Percentiles rank a stretch among this genome's conserved stretches.
Conservation (phyloP, 1,140 invertebrate species). For the Scaptomyza graminum region DNA sequence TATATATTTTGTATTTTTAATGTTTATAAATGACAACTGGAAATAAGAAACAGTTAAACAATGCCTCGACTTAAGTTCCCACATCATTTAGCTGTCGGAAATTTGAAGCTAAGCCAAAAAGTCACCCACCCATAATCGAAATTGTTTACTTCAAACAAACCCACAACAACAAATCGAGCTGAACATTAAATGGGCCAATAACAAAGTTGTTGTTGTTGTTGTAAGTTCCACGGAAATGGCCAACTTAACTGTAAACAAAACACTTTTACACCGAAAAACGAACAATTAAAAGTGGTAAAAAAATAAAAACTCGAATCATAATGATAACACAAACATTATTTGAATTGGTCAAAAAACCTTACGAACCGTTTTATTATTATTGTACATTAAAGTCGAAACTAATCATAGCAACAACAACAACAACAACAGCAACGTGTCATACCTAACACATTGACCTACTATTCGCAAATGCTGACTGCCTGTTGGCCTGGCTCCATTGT, state of each 20-base stretch:
- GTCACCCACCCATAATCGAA: background rate
- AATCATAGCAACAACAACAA: constrained; percentile 59
- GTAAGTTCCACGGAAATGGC: constrained; percentile 63
- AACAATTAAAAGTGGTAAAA: background rate
- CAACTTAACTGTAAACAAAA: constrained; percentile 34
- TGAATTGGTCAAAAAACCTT: background rate
- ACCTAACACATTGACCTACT: constrained; percentile 74
- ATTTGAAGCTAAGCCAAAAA: background rate
- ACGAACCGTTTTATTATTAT: background rate
- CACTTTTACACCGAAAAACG: background rate
- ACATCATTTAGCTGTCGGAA: background rate
- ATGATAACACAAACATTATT: constrained; percentile 6
- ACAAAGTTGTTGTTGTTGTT: constrained; percentile 39
- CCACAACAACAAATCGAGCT: constrained; percentile 45
- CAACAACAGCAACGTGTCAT: constrained; percentile 23
- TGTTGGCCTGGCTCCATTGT: constrained; percentile 35
- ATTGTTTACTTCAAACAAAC: constrained; percentile 45
- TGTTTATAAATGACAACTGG: no score
- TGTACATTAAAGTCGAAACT: constrained; percentile 48
- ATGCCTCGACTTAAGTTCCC: no score
- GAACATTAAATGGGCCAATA: constrained; percentile 72
- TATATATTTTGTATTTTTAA: no score
- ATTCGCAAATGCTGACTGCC: constrained; percentile 65
- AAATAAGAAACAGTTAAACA: no score
- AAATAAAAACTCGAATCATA: constrained; percentile 5